Conservation (phyloP, 2,797 vertebrate genomes). For the Myotis planiceps region DNA sequence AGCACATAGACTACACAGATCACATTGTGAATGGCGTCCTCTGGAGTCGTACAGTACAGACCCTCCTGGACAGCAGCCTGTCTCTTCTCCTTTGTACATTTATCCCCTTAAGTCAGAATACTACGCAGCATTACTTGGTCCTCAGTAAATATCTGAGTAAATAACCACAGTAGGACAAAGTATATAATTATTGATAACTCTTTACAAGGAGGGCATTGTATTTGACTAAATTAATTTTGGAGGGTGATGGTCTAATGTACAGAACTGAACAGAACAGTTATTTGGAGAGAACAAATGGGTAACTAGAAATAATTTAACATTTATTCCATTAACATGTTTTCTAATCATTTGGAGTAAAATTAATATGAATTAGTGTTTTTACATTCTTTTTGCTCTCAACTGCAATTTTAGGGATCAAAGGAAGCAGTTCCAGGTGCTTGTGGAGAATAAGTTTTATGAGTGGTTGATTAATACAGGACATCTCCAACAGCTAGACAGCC, state of each 20-base stretch:
- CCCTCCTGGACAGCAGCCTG: not conserved
- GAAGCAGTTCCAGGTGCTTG: slow-evolving; percentile 92
- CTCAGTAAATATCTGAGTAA: not conserved
- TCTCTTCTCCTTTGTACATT: not conserved
- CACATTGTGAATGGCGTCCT: not conserved
- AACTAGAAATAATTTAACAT: not conserved
- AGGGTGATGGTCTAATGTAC: not conserved
- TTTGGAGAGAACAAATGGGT: not conserved
- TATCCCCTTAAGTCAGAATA: not conserved
- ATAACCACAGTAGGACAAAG: not conserved
- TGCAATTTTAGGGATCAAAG: slow-evolving; percentile 91
- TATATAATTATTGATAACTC: not conserved
- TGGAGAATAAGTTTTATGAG: slow-evolving; percentile 95
- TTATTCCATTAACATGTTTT: not conserved
- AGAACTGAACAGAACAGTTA: not conserved
- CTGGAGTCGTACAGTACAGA: not conserved
- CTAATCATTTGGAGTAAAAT: not conserved
- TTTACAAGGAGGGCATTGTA: slow-evolving; percentile 9
- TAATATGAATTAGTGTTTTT: not conserved
- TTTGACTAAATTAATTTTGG: not conserved
- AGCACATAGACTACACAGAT: not conserved
- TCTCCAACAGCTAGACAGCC: slow-evolving; percentile 94
- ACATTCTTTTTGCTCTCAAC: slow-evolving; percentile 7
- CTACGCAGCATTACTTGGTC: not conserved
- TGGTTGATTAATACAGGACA: slow-evolving; percentile 94